phyloP scores from a whole-genome alignment of 2,888 invertebrate species.

The Andricus quercusramuli region DNA sequence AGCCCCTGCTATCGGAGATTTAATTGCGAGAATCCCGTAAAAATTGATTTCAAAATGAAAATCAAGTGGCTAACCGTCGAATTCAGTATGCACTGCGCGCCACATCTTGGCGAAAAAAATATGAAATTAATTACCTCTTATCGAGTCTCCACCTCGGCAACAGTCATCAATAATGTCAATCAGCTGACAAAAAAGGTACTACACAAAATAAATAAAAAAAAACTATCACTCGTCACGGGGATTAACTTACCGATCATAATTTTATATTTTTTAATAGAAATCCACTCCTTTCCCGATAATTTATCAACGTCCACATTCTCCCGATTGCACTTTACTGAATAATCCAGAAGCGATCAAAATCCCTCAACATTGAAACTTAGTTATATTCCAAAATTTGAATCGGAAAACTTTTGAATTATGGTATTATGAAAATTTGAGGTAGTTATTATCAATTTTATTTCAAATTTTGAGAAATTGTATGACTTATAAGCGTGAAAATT shows the following conservation, averaged over 20 bases:
- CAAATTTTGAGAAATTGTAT: not conserved
- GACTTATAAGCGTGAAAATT: not conserved
- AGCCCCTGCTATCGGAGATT: not conserved
- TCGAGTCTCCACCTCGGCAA: conserved; percentile 2
- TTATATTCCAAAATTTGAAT: not conserved
- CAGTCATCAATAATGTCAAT: conserved; percentile 12
- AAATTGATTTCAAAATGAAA: not conserved
- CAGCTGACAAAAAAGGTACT: conserved; percentile 19
- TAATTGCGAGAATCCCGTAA: not conserved
- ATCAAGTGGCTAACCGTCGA: not conserved
- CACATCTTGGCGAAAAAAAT: conserved; percentile 13
- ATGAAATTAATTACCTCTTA: conserved; percentile 23
- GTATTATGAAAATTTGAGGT: not conserved
- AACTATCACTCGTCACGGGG: not conserved
- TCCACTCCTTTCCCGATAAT: not conserved
- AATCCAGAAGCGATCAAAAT: not conserved
- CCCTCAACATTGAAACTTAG: not conserved
- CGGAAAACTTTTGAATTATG: not conserved
- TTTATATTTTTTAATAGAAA: not conserved
- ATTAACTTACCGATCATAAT: conserved; percentile 4
- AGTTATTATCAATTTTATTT: not conserved
- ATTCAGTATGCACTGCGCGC: conserved; percentile 15
- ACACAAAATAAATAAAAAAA: not conserved
- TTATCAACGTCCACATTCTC: not conserved
- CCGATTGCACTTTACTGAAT: not conserved